Percentiles rank a stretch among this genome's conserved stretches.
These are phyloP conservation scores for Toxotes chatareus DNA, from an alignment of 2,113 vertebrate genomes.

Conservation along the genomic window DNA sequence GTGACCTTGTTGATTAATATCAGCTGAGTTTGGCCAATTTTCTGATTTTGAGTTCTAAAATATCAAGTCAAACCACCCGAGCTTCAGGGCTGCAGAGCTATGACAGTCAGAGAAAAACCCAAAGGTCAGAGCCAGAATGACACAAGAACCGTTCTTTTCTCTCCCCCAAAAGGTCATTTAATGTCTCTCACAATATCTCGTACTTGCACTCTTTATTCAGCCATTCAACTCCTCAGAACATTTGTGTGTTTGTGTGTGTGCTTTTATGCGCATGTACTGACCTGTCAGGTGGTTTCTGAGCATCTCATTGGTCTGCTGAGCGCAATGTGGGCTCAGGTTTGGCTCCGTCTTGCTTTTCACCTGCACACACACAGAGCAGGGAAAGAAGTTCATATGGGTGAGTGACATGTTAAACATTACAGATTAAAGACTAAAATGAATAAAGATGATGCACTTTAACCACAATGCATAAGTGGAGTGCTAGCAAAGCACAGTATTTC, in stretches of 20 bases:
- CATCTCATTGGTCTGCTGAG: conserved; percentile 63
- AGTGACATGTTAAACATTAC: background rate
- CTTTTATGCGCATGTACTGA: conserved; percentile 43
- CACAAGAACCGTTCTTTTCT: conserved; percentile 20
- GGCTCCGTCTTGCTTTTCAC: conserved; percentile 37
- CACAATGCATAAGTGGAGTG: background rate
- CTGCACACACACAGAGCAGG: conserved; percentile 49
- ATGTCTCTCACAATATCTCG: background rate
- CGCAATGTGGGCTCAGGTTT: conserved; percentile 11
- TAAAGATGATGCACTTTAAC: background rate
- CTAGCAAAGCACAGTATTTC: background rate
- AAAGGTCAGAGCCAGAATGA: conserved; percentile 42
- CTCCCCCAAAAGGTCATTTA: conserved; percentile 40
- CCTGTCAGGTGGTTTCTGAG: conserved; percentile 56
- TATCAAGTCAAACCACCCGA: background rate
- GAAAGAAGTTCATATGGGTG: background rate
- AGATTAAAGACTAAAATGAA: background rate
- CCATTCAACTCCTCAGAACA: background rate
- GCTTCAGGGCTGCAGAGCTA: conserved; percentile 9
- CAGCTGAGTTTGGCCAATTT: background rate
- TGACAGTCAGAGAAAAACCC: conserved; percentile 8
- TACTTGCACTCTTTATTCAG: background rate
- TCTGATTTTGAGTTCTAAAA: background rate
- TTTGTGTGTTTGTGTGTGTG: background rate
- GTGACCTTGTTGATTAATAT: no score